A percentile compares a stretch with the other conserved stretches of the same genome.
Evolutionary conservation across 2,113 vertebrate genomes (phyloP).

Genomic region (Cepphus grylle): DNA sequence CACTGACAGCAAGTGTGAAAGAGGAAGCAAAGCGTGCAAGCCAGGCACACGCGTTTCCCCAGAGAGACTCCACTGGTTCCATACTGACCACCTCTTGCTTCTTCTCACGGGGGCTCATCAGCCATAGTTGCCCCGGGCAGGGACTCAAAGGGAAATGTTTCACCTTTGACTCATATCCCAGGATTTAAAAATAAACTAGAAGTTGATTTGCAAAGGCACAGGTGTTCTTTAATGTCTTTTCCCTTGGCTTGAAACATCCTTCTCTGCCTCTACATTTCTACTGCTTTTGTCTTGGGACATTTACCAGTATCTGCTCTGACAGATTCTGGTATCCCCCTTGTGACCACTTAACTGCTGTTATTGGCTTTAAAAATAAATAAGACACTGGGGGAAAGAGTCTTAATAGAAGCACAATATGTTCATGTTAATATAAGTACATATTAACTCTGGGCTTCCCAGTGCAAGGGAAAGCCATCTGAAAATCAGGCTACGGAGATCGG

Average conservation of each 20-base stretch:
- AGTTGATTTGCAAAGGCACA: not conserved
- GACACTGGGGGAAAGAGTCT: not conserved
- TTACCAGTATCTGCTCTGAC: not conserved
- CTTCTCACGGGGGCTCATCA: not conserved
- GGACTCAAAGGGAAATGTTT: not conserved
- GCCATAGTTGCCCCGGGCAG: not conserved
- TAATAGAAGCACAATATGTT: slow-evolving; percentile 7
- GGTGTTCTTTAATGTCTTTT: not conserved
- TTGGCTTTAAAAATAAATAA: not conserved
- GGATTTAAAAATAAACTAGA: not conserved
- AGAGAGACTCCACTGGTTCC: not conserved
- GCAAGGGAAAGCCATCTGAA: not conserved
- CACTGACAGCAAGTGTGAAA: not conserved
- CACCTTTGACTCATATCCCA: not conserved
- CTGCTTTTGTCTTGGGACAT: not conserved
- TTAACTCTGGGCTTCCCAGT: not conserved
- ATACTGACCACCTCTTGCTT: not conserved
- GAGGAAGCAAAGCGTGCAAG: not conserved
- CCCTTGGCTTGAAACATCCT: not conserved
- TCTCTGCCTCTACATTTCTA: not conserved
- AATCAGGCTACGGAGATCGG: not conserved
- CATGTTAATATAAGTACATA: not conserved
- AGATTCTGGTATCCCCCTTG: not conserved
- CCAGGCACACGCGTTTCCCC: not conserved
- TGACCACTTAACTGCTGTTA: not conserved